phyloP scores from a whole-genome alignment of 2,797 vertebrate species.

The Amblyopsis hoosieri region DNA sequence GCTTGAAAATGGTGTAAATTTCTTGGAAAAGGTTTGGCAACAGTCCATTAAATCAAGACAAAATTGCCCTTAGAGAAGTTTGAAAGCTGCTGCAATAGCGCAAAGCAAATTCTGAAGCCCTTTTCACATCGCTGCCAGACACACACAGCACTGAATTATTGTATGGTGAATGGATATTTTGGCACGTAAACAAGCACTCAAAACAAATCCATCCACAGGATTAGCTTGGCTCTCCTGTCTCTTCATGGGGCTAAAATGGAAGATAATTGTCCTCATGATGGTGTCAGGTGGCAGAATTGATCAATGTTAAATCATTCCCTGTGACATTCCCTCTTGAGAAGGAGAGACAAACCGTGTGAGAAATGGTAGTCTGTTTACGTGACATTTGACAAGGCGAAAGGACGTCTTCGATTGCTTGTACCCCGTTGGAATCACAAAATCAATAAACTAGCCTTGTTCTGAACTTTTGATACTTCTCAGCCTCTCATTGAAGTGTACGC shows the following conservation, averaged over 20 bases:
- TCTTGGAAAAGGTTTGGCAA: conserved; percentile 46
- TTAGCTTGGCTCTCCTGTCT: conserved; percentile 43
- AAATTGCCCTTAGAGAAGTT: conserved; percentile 56
- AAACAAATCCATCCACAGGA: conserved; percentile 50
- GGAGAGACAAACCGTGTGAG: conserved; percentile 57
- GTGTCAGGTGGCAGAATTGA: conserved; percentile 76
- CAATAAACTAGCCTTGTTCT: conserved; percentile 59
- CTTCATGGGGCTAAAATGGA: conserved; percentile 41
- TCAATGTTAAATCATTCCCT: conserved; percentile 70
- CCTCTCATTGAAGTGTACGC: conserved; percentile 38
- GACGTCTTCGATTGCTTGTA: conserved; percentile 64
- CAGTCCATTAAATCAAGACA: conserved; percentile 62
- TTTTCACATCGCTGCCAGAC: conserved; percentile 56
- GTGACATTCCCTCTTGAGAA: conserved; percentile 68
- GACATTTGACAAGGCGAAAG: conserved; percentile 71
- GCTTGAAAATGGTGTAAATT: conserved; percentile 46
- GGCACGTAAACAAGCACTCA: conserved; percentile 42
- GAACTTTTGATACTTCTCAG: conserved; percentile 40
- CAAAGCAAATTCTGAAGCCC: conserved; percentile 59
- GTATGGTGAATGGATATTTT: conserved; percentile 45
- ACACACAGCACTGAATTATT: conserved; percentile 46
- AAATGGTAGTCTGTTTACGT: conserved; percentile 67
- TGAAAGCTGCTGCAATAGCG: conserved; percentile 49
- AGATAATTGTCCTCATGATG: conserved; percentile 77
- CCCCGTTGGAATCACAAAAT: conserved; percentile 65